phyloP scores from a whole-genome alignment of 2,113 vertebrate genomes.

The Sinocyclocheilus anshuiensis region DNA sequence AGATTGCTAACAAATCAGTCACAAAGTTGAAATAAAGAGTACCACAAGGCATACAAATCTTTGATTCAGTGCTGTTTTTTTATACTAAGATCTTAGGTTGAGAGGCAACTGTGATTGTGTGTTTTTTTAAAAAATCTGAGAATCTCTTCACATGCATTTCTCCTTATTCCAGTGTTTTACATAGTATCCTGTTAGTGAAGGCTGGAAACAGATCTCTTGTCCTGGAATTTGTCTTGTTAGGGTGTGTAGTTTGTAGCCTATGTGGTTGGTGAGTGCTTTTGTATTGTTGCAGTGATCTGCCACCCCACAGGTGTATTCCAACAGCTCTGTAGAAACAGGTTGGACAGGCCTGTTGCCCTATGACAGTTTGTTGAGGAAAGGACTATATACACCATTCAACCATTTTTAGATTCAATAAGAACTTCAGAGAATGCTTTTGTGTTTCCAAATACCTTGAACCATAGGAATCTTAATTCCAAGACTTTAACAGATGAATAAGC shows the following conservation, averaged over 20 bases:
- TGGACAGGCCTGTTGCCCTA: slow-evolving; percentile 21
- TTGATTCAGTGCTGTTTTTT: not conserved
- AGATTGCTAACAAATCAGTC: not conserved
- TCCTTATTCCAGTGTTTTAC: not conserved
- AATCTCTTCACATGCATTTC: not conserved
- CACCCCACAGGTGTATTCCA: not conserved
- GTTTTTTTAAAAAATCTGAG: not conserved
- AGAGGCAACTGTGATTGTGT: not conserved
- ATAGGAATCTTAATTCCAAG: slow-evolving; percentile 6
- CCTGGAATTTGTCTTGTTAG: not conserved
- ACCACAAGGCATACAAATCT: not conserved
- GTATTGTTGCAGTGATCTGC: slow-evolving; percentile 29
- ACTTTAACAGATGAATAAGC: not conserved
- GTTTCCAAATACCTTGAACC: not conserved
- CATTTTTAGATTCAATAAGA: not conserved
- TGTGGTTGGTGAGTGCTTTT: not conserved
- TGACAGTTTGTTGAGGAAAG: not conserved
- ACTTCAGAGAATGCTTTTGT: not conserved
- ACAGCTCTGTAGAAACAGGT: slow-evolving; percentile 24
- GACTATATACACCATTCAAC: not conserved
- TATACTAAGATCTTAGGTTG: not conserved
- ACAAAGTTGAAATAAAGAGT: not conserved
- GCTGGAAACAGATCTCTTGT: slow-evolving; percentile 2
- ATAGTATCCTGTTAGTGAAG: not conserved
- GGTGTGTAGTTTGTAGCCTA: slow-evolving; percentile 2